Evolutionary conservation across 2,797 vertebrate genomes (phyloP).

Genomic region (Manis pentadactyla): DNA sequence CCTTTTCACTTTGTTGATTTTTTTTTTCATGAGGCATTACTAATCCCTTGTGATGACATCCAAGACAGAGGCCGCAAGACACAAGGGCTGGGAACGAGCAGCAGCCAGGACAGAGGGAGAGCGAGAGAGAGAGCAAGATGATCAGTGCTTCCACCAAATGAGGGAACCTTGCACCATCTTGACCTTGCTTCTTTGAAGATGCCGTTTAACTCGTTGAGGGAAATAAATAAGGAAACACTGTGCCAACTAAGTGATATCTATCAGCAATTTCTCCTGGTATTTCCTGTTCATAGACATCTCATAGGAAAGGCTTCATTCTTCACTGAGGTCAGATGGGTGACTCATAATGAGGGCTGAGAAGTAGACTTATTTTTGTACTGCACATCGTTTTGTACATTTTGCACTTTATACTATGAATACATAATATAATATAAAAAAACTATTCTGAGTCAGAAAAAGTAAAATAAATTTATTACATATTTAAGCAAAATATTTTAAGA

Average conservation of each 20-base stretch:
- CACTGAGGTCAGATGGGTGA: neutral
- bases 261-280: neutral
- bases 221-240: neutral
- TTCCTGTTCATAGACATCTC: neutral
- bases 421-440: neutral
- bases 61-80: neutral
- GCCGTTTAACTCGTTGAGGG: neutral
- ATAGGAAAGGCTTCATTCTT: neutral
- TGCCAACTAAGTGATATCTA: neutral
- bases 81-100: neutral
- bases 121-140: neutral
- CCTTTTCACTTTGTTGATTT: neutral
- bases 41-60: neutral
- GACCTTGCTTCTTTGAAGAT: neutral
- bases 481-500: neutral
- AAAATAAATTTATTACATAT: neutral
- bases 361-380: neutral
- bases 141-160: fast-evolving
- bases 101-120: neutral
- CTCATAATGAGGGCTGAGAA: neutral
- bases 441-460: neutral
- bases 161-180: too few species aligned
- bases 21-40: neutral
- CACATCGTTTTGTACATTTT: neutral
- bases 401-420: neutral